Conservation (phyloP, 2,113 vertebrate species). For the Lucifuga dentata region DNA sequence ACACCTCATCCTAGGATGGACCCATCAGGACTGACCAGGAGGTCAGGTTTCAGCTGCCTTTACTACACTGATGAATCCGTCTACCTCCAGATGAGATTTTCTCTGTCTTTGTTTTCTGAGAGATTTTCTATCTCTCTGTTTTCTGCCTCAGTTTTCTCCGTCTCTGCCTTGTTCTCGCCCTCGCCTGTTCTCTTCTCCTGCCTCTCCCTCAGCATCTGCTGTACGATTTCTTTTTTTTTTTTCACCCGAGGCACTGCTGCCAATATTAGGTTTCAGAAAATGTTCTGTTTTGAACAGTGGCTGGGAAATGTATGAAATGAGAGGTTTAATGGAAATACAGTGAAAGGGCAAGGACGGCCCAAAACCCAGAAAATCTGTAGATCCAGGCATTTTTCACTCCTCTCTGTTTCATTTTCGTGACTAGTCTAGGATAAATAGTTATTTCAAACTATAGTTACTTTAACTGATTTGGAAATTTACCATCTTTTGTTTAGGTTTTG, state of each 20-base stretch:
- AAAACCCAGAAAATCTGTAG: slow-evolving; percentile 28
- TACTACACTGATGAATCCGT: slow-evolving; percentile 49
- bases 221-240: slow-evolving; percentile 24
- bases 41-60: slow-evolving; percentile 66
- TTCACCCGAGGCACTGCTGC: slow-evolving; percentile 54
- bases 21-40: slow-evolving; percentile 56
- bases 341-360: slow-evolving; percentile 38
- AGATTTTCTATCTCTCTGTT: slow-evolving; percentile 10
- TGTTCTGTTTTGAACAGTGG: slow-evolving; percentile 46
- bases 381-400: slow-evolving; percentile 30
- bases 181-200: slow-evolving; percentile 20
- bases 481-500: too few relatives aligned
- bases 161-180: slow-evolving; percentile 20
- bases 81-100: slow-evolving; percentile 62
- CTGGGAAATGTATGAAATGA: slow-evolving; percentile 55
- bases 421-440: neutral
- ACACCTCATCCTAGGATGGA: slow-evolving; percentile 68
- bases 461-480: too few relatives aligned
- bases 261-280: slow-evolving; percentile 72
- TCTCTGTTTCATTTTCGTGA: neutral
- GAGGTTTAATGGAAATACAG: slow-evolving; percentile 64
- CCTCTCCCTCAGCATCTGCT: neutral
- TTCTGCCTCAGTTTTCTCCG: slow-evolving; percentile 16
- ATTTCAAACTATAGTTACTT: too few relatives aligned
- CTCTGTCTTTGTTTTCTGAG: too few relatives aligned